Percentiles rank a stretch among this genome's conserved stretches.
Conservation (phyloP, 2,113 vertebrate species). For the Lophochroa leadbeateri region DNA sequence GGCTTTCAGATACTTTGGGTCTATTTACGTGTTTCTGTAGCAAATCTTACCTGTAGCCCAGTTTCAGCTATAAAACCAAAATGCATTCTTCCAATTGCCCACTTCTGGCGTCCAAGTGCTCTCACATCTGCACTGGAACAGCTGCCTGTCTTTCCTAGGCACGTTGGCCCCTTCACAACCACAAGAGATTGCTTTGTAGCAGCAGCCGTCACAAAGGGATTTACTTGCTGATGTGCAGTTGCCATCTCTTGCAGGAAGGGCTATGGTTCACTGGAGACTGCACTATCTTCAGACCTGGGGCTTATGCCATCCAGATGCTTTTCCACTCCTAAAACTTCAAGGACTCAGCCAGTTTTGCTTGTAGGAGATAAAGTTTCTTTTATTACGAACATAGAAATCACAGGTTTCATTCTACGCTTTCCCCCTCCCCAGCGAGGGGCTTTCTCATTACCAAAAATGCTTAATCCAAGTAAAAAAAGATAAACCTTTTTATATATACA, state of each 20-base stretch:
- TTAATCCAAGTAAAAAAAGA: constrained; percentile 21
- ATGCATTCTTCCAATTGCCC: background rate
- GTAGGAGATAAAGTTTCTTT: constrained; percentile 1
- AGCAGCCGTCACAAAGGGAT: background rate
- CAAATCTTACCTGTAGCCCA: background rate
- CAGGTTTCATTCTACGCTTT: background rate
- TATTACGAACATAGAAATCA: constrained; percentile 47
- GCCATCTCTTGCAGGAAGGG: background rate
- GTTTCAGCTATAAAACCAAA: background rate
- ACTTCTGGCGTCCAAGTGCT: constrained; percentile 47
- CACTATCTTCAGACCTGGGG: background rate
- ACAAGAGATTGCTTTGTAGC: background rate
- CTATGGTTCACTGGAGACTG: background rate
- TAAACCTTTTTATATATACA: constrained; percentile 8
- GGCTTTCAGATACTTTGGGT: background rate
- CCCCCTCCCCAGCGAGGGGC: background rate
- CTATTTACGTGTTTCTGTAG: background rate
- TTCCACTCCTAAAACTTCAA: background rate
- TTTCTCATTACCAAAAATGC: background rate
- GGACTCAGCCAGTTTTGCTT: background rate
- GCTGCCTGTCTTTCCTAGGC: background rate
- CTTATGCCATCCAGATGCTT: background rate
- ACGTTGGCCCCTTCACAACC: background rate
- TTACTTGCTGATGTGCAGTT: background rate
- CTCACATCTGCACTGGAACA: background rate